phyloP scores from a whole-genome alignment of 2,888 invertebrate species.

The Pecten maximus region DNA sequence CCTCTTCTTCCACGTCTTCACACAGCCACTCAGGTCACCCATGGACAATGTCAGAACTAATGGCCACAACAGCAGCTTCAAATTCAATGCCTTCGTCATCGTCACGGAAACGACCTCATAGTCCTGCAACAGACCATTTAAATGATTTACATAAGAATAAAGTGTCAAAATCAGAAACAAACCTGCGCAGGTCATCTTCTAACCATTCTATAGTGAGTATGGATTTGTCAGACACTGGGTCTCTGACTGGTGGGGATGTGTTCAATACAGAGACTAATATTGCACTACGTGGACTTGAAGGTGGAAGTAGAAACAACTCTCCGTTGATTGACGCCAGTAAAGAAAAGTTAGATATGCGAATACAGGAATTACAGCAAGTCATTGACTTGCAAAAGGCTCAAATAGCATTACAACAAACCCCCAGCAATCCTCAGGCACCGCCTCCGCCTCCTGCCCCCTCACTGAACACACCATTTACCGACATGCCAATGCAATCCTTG shows the following conservation, averaged over 20 bases:
- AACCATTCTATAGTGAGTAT: conserved; percentile 66
- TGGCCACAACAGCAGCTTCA: conserved; percentile 46
- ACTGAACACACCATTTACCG: conserved; percentile 36
- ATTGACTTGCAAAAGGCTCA: conserved; percentile 47
- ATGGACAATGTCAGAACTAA: conserved; percentile 62
- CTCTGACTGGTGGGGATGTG: conserved; percentile 41
- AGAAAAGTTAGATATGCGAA: conserved; percentile 37
- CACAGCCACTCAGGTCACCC: conserved; percentile 48
- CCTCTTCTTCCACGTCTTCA: conserved; percentile 41
- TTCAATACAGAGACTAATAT: conserved; percentile 27
- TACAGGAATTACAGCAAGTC: conserved; percentile 45
- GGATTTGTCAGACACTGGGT: conserved; percentile 66
- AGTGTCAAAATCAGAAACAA: conserved; percentile 58
- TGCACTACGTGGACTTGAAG: conserved; percentile 31
- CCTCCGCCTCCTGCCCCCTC: conserved; percentile 57
- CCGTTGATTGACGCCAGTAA: not conserved
- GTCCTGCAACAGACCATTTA: conserved; percentile 52
- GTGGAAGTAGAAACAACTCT: conserved; percentile 37
- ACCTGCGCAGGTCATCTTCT: conserved; percentile 59
- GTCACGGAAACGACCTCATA: conserved; percentile 62
- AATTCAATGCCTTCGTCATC: conserved; percentile 39
- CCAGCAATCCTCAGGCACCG: conserved; percentile 38
- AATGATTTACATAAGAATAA: conserved; percentile 56
- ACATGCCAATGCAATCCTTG: conserved; percentile 33
- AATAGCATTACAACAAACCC: conserved; percentile 38